phyloP scores from a whole-genome alignment of 2,888 invertebrate genomes.

The Hirudinaria manillensis region DNA sequence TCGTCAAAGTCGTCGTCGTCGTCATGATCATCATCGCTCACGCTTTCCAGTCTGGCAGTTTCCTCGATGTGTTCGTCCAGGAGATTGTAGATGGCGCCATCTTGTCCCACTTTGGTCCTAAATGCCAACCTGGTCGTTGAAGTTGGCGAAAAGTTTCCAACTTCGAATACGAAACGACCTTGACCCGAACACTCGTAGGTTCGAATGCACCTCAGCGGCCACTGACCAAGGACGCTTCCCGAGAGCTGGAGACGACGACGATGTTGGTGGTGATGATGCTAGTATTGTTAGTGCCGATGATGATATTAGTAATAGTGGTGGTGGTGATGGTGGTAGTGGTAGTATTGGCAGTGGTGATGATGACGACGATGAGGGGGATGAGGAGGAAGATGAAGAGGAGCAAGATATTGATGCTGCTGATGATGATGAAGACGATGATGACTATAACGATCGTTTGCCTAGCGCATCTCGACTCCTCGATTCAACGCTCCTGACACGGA shows the following conservation, averaged over 20 bases:
- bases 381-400: too few species aligned
- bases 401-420: too few species aligned
- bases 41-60: not conserved
- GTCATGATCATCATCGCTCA: too few species aligned
- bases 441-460: too few species aligned
- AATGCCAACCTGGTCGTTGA: slow-evolving; percentile 50
- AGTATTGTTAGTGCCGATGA: not conserved
- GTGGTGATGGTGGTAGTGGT: too few species aligned
- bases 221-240: slow-evolving; percentile 49
- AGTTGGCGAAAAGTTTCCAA: slow-evolving; percentile 50
- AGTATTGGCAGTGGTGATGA: too few species aligned
- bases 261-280: not conserved
- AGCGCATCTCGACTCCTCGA: too few species aligned
- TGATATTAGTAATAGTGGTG: too few species aligned
- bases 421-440: too few species aligned
- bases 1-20: too few species aligned
- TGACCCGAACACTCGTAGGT: slow-evolving; percentile 48
- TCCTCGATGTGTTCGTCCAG: slow-evolving; percentile 42
- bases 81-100: slow-evolving; percentile 47
- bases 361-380: too few species aligned
- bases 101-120: slow-evolving; percentile 45
- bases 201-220: slow-evolving; percentile 52
- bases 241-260: slow-evolving; percentile 41
- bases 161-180: slow-evolving; percentile 49
- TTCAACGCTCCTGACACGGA: too few species aligned